These are phyloP conservation scores for Prochilodus magdalenae DNA, from an alignment of 2,113 vertebrate genomes.

Conservation along the genomic window DNA sequence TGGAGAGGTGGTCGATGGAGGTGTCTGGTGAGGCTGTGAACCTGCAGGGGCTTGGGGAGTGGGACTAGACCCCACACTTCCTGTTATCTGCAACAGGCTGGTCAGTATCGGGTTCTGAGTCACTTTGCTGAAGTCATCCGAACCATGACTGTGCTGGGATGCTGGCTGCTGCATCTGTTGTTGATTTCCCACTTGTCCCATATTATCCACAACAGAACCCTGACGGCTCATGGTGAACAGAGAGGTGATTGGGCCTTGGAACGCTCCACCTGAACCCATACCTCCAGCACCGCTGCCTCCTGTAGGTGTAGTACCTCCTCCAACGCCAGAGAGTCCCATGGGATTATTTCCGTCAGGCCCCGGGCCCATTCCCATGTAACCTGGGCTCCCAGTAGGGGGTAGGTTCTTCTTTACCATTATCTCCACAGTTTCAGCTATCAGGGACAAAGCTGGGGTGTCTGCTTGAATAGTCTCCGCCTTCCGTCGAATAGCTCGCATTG, in stretches of 20 bases:
- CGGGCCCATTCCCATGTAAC: conserved; percentile 88
- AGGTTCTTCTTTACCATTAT: conserved; percentile 98
- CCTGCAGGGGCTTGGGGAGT: conserved; percentile 80
- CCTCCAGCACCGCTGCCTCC: conserved; percentile 71
- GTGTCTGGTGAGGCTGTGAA: conserved; percentile 88
- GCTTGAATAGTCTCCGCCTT: conserved; percentile 99
- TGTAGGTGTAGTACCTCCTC: conserved; percentile 88
- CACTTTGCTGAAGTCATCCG: conserved; percentile 96
- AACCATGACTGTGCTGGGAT: conserved; percentile 83
- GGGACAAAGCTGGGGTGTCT: conserved; percentile 93
- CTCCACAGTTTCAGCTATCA: conserved; percentile 98
- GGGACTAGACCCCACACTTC: conserved; percentile 93
- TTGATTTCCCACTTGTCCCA: conserved; percentile 67
- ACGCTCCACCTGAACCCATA: conserved; percentile 58
- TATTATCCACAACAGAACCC: conserved; percentile 69
- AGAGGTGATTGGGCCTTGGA: conserved; percentile 84
- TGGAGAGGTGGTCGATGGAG: conserved; percentile 93
- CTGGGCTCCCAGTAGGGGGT: conserved; percentile 93
- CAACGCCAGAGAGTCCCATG: conserved; percentile 83
- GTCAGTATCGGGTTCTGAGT: conserved; percentile 98
- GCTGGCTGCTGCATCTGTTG: conserved; percentile 69
- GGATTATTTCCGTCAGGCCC: conserved; percentile 77
- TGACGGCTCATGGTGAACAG: conserved; percentile 85
- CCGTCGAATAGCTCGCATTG: conserved; percentile 95
- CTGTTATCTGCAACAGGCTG: conserved; percentile 95